A percentile compares a stretch with the other conserved stretches of the same genome.
Conservation (phyloP, 37 sponge, comb jelly and placozoan species). For the Eunapius fragilis region DNA sequence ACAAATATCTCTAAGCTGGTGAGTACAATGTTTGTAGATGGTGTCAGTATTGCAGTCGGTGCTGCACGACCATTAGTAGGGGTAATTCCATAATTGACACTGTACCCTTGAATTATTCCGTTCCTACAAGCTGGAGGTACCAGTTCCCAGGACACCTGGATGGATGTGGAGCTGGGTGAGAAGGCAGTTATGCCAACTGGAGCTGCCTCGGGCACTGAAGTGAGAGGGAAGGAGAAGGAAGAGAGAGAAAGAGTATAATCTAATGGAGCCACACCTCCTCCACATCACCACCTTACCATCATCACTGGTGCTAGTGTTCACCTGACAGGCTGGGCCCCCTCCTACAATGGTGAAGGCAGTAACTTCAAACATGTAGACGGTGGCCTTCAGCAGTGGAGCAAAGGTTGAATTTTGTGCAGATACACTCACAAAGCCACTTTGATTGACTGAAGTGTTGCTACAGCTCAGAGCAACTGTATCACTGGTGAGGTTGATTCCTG, state of each 20-base stretch:
- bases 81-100: neutral
- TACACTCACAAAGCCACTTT: neutral
- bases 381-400: slow-evolving; percentile 1
- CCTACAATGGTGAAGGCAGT: slow-evolving; percentile 41
- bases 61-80: neutral
- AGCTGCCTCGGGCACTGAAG: neutral
- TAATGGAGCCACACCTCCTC: neutral
- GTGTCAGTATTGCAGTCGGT: neutral
- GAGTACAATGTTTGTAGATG: neutral
- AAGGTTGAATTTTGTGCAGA: neutral
- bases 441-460: neutral
- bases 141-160: neutral
- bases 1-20: neutral
- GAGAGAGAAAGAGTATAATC: neutral
- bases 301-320: neutral
- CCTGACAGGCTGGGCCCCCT: slow-evolving; percentile 7
- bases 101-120: neutral
- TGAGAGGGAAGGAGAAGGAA: neutral
- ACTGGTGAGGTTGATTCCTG: neutral
- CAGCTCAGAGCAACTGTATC: neutral
- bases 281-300: neutral
- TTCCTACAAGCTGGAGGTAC: neutral
- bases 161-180: neutral
- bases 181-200: neutral
- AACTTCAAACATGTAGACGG: slow-evolving; percentile 32